These are phyloP conservation scores for Timema podura DNA, from an alignment of 2,888 invertebrate genomes.

Conservation along the genomic window DNA sequence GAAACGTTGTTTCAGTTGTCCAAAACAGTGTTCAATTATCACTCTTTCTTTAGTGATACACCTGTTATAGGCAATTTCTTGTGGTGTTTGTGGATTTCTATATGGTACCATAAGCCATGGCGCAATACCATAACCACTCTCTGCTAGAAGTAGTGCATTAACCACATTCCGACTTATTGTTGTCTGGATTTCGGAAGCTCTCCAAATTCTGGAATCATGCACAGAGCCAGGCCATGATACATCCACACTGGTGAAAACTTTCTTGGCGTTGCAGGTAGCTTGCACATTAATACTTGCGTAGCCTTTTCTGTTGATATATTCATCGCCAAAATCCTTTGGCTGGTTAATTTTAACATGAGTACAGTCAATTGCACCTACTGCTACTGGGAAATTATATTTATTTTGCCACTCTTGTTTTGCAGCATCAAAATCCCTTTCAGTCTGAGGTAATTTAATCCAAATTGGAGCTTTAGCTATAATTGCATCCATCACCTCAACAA, in stretches of 20 bases:
- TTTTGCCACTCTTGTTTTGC: too few species aligned
- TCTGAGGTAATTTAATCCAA: too few species aligned
- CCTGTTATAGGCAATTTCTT: not conserved
- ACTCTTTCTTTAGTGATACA: not conserved
- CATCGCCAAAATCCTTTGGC: conserved; percentile 6
- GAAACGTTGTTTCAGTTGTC: not conserved
- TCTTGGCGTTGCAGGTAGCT: conserved; percentile 25
- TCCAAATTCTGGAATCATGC: conserved; percentile 23
- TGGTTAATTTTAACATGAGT: not conserved
- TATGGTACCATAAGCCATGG: conserved; percentile 7
- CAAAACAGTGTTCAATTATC: not conserved
- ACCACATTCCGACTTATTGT: not conserved
- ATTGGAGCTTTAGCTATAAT: too few species aligned
- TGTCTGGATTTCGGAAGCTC: not conserved
- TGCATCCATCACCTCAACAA: too few species aligned
- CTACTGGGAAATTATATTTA: too few species aligned
- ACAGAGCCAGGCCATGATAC: conserved; percentile 27
- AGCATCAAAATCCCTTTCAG: too few species aligned
- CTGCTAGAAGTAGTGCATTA: not conserved
- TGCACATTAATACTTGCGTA: conserved; percentile 24
- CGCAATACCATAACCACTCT: conserved; percentile 6
- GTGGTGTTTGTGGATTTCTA: not conserved
- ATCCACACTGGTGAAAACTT: conserved; percentile 24
- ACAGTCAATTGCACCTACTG: too few species aligned
- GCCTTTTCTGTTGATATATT: conserved; percentile 9